A percentile compares a stretch with the other conserved stretches of the same genome.
phyloP scores from a whole-genome alignment of 2,113 vertebrate species.

The Todiramphus chloris region DNA sequence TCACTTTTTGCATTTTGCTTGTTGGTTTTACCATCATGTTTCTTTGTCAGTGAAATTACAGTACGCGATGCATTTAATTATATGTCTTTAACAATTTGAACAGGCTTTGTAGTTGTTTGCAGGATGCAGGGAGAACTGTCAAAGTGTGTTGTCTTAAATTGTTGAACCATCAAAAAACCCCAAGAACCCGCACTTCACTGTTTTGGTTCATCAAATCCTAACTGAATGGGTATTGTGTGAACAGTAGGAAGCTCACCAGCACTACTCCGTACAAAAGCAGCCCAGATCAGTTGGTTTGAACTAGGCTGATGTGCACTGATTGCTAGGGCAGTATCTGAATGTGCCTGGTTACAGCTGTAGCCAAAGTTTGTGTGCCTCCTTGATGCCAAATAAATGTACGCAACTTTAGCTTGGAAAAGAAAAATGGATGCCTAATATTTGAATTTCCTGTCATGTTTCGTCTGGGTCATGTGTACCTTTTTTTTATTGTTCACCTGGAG shows the following conservation, averaged over 20 bases:
- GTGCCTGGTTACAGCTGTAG: not conserved
- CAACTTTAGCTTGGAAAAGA: not conserved
- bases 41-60: not conserved
- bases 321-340: not conserved
- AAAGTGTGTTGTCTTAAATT: slow-evolving; percentile 20
- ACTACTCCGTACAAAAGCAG: not conserved
- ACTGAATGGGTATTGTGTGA: not conserved
- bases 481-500: not conserved
- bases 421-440: not conserved
- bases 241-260: not conserved
- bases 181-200: not conserved
- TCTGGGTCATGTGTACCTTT: not conserved
- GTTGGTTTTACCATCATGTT: not conserved
- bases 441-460: not conserved
- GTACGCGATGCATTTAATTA: not conserved
- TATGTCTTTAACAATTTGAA: not conserved
- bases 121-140: not conserved
- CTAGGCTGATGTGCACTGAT: not conserved
- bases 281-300: not conserved
- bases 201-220: slow-evolving; percentile 40
- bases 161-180: slow-evolving; percentile 31
- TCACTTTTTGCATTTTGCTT: not conserved
- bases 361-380: not conserved
- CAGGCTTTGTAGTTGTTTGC: slow-evolving; percentile 10
- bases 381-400: not conserved